Base-by-base conservation (phyloP, 1,140 invertebrate species). In the Sinonovacula constricta region DNA sequence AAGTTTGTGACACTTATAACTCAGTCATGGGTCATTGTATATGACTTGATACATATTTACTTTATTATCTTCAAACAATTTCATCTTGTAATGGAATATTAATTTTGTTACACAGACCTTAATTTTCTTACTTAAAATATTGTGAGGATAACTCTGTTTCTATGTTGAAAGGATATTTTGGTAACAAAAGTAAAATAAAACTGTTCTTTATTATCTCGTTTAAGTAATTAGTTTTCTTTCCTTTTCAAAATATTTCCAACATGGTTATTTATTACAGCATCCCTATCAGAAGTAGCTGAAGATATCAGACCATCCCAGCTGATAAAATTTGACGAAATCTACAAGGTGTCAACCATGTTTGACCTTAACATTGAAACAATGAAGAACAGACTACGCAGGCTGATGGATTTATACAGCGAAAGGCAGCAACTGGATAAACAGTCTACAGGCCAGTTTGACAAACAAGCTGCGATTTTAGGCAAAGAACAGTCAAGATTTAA, bases 241-340 rank as follows among this genome's bases (percentile, higher is more conserved):
- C 14, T 5, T 59, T 14, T 12, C 28, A 59, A 60, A 69, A 31
- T 22, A 10, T 33, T 62, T 53, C 26, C 30, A 18, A 57, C 36
- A 28, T 28, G 62, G 2, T 69, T 79, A 56, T 69, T 60, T 33
- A 45, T 83, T 88, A 51, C 74, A 87, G 86, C 85, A 79, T 81
- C 77, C 0, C 33, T 86, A 18, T 78, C 66, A 15, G 77, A 69
- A 14, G 93, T 94, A 83, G 93, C 94, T 0, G 92, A 94, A 80
- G 93, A 94, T 81, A 91, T 96, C 12, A 91, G 92, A 69, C 95
- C 96, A 0, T 90, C 93, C 57, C 93, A 90, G 72, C 77, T 94
- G 0, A 88, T 97, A 0, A 92, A 93, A 62, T 97, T 98, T 91
- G 92, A 95, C 80, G 88, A 91, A n/a, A 85, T 92, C 34, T 82